These are phyloP conservation scores for Volucella zonaria DNA, from an alignment of 2,888 invertebrate genomes.

Conservation along the genomic window DNA sequence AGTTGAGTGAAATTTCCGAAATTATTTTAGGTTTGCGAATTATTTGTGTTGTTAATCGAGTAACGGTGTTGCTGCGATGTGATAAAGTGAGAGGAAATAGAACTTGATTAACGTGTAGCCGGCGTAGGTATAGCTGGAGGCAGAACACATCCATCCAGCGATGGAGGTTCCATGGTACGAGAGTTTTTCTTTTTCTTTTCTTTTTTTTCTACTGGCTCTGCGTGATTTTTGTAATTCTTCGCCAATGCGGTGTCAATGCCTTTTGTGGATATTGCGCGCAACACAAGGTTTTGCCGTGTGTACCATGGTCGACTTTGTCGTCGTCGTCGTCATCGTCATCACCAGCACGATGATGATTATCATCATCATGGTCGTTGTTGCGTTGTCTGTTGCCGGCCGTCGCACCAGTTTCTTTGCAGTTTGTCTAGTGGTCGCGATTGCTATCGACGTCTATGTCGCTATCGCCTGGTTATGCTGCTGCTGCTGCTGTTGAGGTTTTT, in stretches of 20 bases:
- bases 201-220: constrained; percentile 36
- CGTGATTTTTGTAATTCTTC: constrained; percentile 66
- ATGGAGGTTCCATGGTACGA: constrained; percentile 8
- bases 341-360: neutral
- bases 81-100: constrained; percentile 17
- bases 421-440: constrained; percentile 45
- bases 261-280: constrained; percentile 71
- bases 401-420: constrained; percentile 59
- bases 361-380: constrained; percentile 34
- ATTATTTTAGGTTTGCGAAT: constrained; percentile 21
- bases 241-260: constrained; percentile 71
- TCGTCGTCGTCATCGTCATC: constrained; percentile 34
- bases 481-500: constrained; percentile 50
- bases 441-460: neutral
- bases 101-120: constrained; percentile 4
- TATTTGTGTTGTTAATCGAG: neutral
- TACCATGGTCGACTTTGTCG: constrained; percentile 64
- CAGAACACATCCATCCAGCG: neutral
- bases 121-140: constrained; percentile 2
- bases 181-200: constrained; percentile 9
- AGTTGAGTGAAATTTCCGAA: constrained; percentile 38
- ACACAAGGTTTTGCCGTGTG: constrained; percentile 64
- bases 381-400: constrained; percentile 48
- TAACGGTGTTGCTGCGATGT: constrained; percentile 33
- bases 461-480: constrained; percentile 11